phyloP scores from a whole-genome alignment of 2,113 vertebrate species.

The Poecile atricapillus region DNA sequence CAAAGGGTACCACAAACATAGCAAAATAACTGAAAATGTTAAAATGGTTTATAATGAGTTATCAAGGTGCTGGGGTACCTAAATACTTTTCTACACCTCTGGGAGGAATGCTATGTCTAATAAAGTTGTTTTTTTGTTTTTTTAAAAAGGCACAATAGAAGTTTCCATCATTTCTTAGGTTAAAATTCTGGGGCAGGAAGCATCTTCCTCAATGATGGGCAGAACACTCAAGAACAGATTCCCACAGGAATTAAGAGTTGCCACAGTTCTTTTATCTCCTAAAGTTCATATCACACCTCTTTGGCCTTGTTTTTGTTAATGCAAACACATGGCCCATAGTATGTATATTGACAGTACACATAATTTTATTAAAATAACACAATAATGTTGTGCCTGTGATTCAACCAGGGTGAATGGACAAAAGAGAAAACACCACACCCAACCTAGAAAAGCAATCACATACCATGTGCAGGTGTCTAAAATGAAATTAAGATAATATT shows the following conservation, averaged over 20 bases:
- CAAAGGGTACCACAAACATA: not conserved
- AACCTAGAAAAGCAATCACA: not conserved
- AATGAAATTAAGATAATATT: conserved; percentile 33
- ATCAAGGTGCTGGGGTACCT: not conserved
- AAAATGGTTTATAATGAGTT: not conserved
- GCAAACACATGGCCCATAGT: not conserved
- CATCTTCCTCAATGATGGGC: not conserved
- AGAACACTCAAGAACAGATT: not conserved
- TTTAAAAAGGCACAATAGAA: not conserved
- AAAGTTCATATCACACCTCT: not conserved
- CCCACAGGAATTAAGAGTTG: not conserved
- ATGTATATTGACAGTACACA: not conserved
- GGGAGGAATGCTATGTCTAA: not conserved
- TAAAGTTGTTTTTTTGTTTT: not conserved
- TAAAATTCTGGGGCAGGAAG: not conserved
- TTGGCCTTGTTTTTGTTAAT: not conserved
- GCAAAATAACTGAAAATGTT: not conserved
- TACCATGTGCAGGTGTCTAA: not conserved
- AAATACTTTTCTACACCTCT: not conserved
- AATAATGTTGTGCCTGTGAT: not conserved
- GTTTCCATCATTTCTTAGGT: not conserved
- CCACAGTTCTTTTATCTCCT: not conserved
- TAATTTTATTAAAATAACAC: conserved; percentile 34
- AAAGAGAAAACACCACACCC: conserved; percentile 1
- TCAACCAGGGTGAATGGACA: not conserved